phyloP scores from a whole-genome alignment of 2,888 invertebrate species.

The Oscheius onirici region DNA sequence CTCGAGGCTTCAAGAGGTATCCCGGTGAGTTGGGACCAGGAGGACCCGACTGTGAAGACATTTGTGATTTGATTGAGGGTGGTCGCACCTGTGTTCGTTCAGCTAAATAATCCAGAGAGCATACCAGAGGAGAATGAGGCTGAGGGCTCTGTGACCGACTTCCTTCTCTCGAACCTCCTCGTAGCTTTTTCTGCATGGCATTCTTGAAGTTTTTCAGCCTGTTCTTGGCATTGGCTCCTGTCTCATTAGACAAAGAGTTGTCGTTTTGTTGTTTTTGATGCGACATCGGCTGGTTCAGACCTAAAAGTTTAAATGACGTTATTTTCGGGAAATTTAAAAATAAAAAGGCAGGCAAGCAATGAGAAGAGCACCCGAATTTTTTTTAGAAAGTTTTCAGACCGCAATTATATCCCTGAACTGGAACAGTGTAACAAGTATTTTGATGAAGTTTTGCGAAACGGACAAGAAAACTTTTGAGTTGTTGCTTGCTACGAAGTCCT shows the following conservation, averaged over 20 bases:
- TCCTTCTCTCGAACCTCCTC: slow-evolving; percentile 66
- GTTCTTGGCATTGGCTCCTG: slow-evolving; percentile 54
- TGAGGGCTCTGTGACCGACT: slow-evolving; percentile 67
- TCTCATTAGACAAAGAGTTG: slow-evolving; percentile 65
- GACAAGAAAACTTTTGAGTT: neutral
- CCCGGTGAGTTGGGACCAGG: slow-evolving; percentile 70
- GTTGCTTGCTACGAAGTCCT: neutral
- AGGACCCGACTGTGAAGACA: slow-evolving; percentile 69
- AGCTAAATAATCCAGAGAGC: neutral
- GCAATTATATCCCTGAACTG: neutral
- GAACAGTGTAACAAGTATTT: neutral
- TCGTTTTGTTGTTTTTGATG: slow-evolving; percentile 60
- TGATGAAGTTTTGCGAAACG: neutral
- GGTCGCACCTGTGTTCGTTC: slow-evolving; percentile 59
- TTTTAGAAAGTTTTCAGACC: neutral
- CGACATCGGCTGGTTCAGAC: slow-evolving; percentile 56
- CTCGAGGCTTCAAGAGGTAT: slow-evolving; percentile 63
- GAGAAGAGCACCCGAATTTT: slow-evolving; percentile 10
- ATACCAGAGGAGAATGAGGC: slow-evolving; percentile 66
- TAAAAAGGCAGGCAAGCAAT: neutral
- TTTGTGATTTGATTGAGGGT: slow-evolving; percentile 69
- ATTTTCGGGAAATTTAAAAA: neutral
- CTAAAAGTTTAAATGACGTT: slow-evolving; percentile 40
- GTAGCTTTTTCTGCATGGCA: slow-evolving; percentile 68
- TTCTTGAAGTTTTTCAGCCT: slow-evolving; percentile 70